phyloP scores from a whole-genome alignment of 1,140 invertebrate genomes.

The Panonychus citri region DNA sequence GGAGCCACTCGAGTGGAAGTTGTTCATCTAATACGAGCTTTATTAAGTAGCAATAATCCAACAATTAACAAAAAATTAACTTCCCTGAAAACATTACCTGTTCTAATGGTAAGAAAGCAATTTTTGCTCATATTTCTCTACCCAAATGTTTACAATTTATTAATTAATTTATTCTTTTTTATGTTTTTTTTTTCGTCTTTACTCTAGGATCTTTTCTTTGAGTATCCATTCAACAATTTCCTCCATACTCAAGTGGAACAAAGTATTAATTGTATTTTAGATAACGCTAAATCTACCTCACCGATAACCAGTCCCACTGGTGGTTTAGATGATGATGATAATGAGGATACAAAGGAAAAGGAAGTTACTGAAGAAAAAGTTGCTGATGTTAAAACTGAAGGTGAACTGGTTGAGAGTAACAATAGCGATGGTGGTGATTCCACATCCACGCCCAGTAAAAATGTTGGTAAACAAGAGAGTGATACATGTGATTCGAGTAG shows the following conservation, averaged over 20 bases:
- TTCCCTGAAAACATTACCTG: conserved; percentile 32
- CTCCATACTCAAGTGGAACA: conserved; percentile 58
- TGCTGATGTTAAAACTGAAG: not conserved
- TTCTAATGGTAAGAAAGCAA: conserved; percentile 32
- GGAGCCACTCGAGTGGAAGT: conserved; percentile 50
- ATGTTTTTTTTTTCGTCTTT: too few relatives aligned
- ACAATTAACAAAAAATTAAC: conserved; percentile 30
- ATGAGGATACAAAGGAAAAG: not conserved
- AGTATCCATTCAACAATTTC: conserved; percentile 66
- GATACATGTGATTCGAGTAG: not conserved
- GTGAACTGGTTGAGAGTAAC: not conserved
- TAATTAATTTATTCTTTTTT: too few relatives aligned
- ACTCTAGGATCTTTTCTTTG: conserved; percentile 57
- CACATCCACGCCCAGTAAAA: too few relatives aligned
- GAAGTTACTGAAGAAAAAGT: not conserved
- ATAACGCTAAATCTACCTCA: conserved; percentile 5
- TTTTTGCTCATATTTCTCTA: too few relatives aligned
- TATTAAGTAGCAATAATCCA: conserved; percentile 39
- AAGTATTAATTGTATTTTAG: conserved; percentile 28
- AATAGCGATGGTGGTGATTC: not conserved
- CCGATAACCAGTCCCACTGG: not conserved
- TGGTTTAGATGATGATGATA: too few relatives aligned
- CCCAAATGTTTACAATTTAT: conserved; percentile 7
- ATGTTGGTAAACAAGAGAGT: too few relatives aligned
- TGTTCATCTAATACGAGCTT: conserved; percentile 39